Percentiles rank a stretch among this genome's conserved stretches.
Evolutionary conservation across 2,888 invertebrate species (phyloP).

Genomic region (Caenorhabditis sulstoni): DNA sequence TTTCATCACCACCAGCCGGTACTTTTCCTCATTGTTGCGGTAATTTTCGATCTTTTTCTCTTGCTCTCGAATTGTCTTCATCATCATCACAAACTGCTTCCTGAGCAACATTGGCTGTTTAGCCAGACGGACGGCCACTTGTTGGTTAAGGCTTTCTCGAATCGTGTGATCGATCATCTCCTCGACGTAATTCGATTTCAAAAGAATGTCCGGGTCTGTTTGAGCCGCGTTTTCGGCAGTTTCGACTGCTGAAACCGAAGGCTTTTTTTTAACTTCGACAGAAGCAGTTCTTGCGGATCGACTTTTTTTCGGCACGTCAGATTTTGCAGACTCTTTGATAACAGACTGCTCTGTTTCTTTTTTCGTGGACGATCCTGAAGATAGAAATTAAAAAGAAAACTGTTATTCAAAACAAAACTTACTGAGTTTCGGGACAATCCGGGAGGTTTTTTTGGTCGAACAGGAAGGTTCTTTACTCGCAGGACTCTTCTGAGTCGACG

Average conservation of each 20-base stretch:
- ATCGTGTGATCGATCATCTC: conserved; percentile 16
- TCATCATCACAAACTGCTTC: conserved; percentile 34
- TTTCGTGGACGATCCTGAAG: too few relatives aligned
- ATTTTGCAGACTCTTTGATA: too few relatives aligned
- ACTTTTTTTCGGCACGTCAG: too few relatives aligned
- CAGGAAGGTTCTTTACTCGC: not conserved
- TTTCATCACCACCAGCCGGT: not conserved
- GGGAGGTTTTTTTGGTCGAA: not conserved
- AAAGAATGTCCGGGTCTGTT: conserved; percentile 18
- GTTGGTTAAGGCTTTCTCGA: conserved; percentile 1
- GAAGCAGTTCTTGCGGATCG: too few relatives aligned
- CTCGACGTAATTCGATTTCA: conserved; percentile 7
- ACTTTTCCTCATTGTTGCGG: conserved; percentile 2
- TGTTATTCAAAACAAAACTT: not conserved
- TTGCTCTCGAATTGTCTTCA: conserved; percentile 19
- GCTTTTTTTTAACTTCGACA: not conserved
- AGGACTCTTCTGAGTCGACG: not conserved
- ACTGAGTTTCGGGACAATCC: not conserved
- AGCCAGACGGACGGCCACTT: not conserved
- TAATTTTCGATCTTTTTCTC: not conserved
- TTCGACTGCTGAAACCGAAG: not conserved
- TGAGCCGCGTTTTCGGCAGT: conserved; percentile 11
- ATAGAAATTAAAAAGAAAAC: too few relatives aligned
- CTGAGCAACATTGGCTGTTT: conserved; percentile 21
- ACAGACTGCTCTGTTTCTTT: too few relatives aligned